Evolutionary conservation across 2,888 invertebrate species (phyloP).

Genomic region (Mechanitis mazaeus): DNA sequence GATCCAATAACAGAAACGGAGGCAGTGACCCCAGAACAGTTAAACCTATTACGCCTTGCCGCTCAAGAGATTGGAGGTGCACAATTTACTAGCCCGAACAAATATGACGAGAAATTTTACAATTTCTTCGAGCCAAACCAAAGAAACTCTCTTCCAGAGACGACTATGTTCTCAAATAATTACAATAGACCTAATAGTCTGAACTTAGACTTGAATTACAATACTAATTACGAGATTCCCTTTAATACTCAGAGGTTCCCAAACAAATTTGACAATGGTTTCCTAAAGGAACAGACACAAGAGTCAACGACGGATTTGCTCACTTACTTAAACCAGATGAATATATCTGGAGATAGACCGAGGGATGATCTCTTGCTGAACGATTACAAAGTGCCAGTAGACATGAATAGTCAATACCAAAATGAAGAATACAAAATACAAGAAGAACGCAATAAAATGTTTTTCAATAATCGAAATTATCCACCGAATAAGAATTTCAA

Average conservation of each 20-base stretch:
- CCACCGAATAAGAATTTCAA: constrained; percentile 53
- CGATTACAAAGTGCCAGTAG: constrained; percentile 59
- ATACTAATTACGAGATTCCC: constrained; percentile 47
- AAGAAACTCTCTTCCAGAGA: constrained; percentile 66
- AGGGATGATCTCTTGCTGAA: constrained; percentile 49
- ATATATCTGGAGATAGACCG: constrained; percentile 48
- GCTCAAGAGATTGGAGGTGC: constrained; percentile 72
- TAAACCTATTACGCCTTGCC: constrained; percentile 67
- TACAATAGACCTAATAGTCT: constrained; percentile 61
- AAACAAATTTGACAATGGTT: constrained; percentile 47
- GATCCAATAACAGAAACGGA: constrained; percentile 54
- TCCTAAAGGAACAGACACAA: constrained; percentile 50
- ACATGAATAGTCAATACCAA: constrained; percentile 55
- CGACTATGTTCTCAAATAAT: constrained; percentile 55
- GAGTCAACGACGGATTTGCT: constrained; percentile 54
- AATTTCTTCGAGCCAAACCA: constrained; percentile 69
- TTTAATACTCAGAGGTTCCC: constrained; percentile 50
- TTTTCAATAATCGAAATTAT: constrained; percentile 51
- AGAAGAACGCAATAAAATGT: constrained; percentile 57
- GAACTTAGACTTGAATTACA: constrained; percentile 60
- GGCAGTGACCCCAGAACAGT: constrained; percentile 60
- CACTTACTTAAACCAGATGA: constrained; percentile 58
- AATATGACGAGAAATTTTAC: constrained; percentile 61
- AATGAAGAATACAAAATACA: constrained; percentile 55
- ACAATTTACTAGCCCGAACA: constrained; percentile 59